These are phyloP conservation scores for Neotoxoptera formosana DNA, from an alignment of 1,140 invertebrate genomes.

Conservation along the genomic window DNA sequence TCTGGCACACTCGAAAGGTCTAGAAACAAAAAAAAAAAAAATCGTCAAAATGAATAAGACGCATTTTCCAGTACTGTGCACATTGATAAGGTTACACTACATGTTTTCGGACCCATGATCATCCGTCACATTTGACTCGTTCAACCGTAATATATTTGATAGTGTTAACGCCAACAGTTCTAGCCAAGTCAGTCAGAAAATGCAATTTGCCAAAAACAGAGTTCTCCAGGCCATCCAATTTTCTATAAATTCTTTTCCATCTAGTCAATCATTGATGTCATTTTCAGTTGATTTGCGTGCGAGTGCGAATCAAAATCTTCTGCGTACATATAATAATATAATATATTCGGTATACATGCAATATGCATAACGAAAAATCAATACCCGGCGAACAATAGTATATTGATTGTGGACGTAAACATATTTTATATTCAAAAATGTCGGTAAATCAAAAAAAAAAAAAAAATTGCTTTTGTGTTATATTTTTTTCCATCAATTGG, in stretches of 20 bases:
- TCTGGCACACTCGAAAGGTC: background rate
- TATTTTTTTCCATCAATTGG: background rate
- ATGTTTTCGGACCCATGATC: slow-evolving; percentile 49
- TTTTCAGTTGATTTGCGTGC: slow-evolving; percentile 9
- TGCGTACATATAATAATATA: background rate
- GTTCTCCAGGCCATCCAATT: slow-evolving; percentile 9
- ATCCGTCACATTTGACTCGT: slow-evolving; percentile 55
- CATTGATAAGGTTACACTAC: slow-evolving; percentile 45
- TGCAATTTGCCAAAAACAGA: slow-evolving; percentile 45
- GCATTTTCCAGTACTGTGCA: slow-evolving; percentile 50
- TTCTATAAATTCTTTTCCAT: background rate
- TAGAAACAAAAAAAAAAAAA: slow-evolving; percentile 6
- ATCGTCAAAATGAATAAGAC: slow-evolving; percentile 48
- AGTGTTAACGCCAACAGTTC: slow-evolving; percentile 44
- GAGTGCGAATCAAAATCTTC: background rate
- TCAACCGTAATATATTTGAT: slow-evolving; percentile 49
- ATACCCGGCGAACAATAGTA: background rate
- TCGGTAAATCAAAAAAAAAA: background rate
- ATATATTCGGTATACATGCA: background rate
- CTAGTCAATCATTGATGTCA: slow-evolving; percentile 28
- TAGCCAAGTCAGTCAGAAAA: slow-evolving; percentile 50
- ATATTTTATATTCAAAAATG: background rate
- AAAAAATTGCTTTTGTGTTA: background rate
- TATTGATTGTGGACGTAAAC: background rate
- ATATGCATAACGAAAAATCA: background rate